Base-by-base conservation (phyloP, 2,113 vertebrate species). In the Neotragus moschatus region DNA sequence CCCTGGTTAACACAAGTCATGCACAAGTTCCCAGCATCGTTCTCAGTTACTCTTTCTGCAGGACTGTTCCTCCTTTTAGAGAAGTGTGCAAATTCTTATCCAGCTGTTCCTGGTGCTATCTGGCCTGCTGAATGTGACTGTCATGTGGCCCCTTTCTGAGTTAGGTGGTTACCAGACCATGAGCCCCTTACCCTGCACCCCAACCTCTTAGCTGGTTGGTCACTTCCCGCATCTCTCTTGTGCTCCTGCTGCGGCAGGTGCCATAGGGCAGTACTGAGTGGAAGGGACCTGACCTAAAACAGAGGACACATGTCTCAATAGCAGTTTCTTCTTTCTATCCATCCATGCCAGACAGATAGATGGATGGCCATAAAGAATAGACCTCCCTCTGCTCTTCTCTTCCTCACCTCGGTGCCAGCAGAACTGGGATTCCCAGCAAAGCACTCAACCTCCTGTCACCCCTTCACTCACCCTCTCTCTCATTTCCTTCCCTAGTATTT, bases 171-270 rank as follows among this genome's bases (percentile, higher is more conserved):
- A 53, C 56, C 33, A 36, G 53, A 77, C 10, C 49, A 21, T 0
- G 2, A 19, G n/a, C 15, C 10, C 45, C 36, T 49, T 21, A 14
- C 3, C 4, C 53, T 86, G 58, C 47, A 23, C 14, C 58, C 5
- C 2, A 2, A 3, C 36, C 53, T 45, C 58, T 61, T 45, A 23
- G 51, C 47, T 13, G 36, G 28, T 6, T 39, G 1, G 39, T 45
- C 7, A 43, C 4, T 36, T 53, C 43, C 13, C 2, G 33, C 19
- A 12, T n/a, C 79, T 77, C 28, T 28, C 36, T 33, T 5, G 4
- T 13, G 81, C 13, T 16, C 7, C 15, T 33, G 28, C 15, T 56
- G 26, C 0, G 0, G 8, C 39, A 63, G 56, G 1, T 3, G 1
- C 55, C 49, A 2, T 15, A n/a, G 16, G 70, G 60, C 11, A 58